A percentile compares a stretch with the other conserved stretches of the same genome.
Evolutionary conservation across 1,140 invertebrate genomes (phyloP).

Genomic region (Drosophila navojoa): DNA sequence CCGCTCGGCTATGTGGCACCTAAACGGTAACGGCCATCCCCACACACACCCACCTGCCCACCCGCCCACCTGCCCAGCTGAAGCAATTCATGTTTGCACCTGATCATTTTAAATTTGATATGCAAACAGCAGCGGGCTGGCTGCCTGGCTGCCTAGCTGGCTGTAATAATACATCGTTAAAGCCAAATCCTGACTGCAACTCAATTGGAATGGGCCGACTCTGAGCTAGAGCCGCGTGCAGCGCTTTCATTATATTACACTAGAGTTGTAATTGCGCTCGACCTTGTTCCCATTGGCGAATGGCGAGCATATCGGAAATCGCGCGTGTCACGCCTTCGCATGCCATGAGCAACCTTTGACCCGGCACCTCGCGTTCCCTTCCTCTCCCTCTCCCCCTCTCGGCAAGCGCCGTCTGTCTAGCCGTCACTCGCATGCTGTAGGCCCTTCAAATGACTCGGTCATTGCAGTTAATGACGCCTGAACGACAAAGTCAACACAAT

Average conservation of each 20-base stretch:
- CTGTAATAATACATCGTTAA: constrained; percentile 70
- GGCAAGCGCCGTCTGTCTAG: neutral
- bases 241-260: constrained; percentile 42
- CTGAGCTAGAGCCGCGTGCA: constrained; percentile 35
- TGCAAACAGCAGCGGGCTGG: constrained; percentile 55
- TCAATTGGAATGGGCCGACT: neutral
- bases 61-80: too few relatives aligned
- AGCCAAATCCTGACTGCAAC: constrained; percentile 17
- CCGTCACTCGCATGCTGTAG: constrained; percentile 3
- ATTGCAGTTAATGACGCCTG: constrained; percentile 78
- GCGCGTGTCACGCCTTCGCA: constrained; percentile 60
- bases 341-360: constrained; percentile 13
- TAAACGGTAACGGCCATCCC: neutral
- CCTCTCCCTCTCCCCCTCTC: neutral
- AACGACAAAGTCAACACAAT: constrained; percentile 47
- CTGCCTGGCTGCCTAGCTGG: neutral
- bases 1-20: constrained; percentile 4
- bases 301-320: constrained; percentile 61
- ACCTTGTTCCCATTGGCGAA: constrained; percentile 59
- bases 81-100: constrained; percentile 74
- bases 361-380: neutral
- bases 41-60: too few relatives aligned
- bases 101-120: constrained; percentile 75
- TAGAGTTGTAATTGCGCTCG: constrained; percentile 54
- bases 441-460: constrained; percentile 73